Base-by-base conservation (phyloP, 2,797 vertebrate genomes). In the Thripadectes ignobilis region DNA sequence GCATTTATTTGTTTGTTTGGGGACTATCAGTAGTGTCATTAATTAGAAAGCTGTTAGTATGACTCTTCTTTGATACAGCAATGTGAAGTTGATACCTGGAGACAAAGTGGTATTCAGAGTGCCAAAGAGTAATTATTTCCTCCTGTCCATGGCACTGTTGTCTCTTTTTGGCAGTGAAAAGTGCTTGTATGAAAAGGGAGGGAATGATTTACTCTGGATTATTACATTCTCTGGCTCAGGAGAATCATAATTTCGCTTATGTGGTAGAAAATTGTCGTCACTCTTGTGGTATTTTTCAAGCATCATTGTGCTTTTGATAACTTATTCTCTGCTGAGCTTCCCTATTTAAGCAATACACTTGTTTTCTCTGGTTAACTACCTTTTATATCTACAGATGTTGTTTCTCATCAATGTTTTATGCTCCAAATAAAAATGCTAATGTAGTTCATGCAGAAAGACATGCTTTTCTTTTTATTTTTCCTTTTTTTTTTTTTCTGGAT, bases 1-100 rank as follows among this genome's bases (percentile, higher is more conserved):
- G 39, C 12, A 36, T 12, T 52, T 83, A 36, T 69, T 89, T 95
- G 38, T 68, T 95, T 95, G 41, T 71, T 94, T 96, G 95, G 76
- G 54, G 68, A 81, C 61, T 72, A 29, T 34, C 36, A 80, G 30
- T 38, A 74, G n/a, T 34, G 48, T 49, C 34, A 34, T 91, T 90
- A 92, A 88, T 89, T 79, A 68, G 75, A 91, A 92, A 91, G 18
- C 57, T 57, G 18, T 84, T 82, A 92, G n/a, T 38, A 73, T n/a
- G 71, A 48, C 26, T 92, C 36, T 88, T 85, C 77, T 91, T 86
- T 81, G 82, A 90, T 91, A 88, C 1, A 10, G 24, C 39, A 85
- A 85, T 79, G 91, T 91, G 43, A 91, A 88, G 57, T 58, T 90
- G 89, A 27, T 81, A 89, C 65, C 66, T 74, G 68, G 72, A 95